These are phyloP conservation scores for Resseliella maxima DNA, from an alignment of 2,888 invertebrate species.

Conservation along the genomic window DNA sequence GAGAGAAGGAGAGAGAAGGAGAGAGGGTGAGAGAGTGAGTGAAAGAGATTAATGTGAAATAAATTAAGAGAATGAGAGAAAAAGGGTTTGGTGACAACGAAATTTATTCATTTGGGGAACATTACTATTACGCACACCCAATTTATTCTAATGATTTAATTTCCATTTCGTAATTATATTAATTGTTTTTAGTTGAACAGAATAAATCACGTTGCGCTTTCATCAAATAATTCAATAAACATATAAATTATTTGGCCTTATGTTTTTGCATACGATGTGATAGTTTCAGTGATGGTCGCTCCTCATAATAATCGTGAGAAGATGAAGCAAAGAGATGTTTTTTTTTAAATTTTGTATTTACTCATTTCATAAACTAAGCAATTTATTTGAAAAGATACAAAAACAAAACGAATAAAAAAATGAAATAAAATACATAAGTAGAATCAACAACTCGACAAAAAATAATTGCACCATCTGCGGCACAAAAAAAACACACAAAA, in stretches of 20 bases:
- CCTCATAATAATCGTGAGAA: not conserved
- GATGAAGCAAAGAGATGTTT: not conserved
- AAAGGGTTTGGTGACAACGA: not conserved
- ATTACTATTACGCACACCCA: not conserved
- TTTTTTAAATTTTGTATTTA: not conserved
- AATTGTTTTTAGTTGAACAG: not conserved
- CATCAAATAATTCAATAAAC: not conserved
- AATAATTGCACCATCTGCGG: not conserved
- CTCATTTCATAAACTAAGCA: not conserved
- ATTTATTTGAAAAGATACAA: not conserved
- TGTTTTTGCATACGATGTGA: not conserved
- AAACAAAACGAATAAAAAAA: not conserved
- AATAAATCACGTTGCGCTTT: not conserved
- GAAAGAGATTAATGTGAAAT: too few species aligned
- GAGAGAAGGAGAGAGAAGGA: too few species aligned
- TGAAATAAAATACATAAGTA: too few species aligned
- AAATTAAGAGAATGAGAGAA: not conserved
- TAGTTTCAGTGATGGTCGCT: not conserved
- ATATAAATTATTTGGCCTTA: conserved; percentile 25
- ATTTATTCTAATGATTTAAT: conserved; percentile 16
- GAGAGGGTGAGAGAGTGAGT: too few species aligned
- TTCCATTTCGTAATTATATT: not conserved
- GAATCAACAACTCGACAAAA: not conserved
- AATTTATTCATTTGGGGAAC: not conserved
- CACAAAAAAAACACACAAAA: not conserved